These are phyloP conservation scores for Hirtodrosophila cameraria DNA, from an alignment of 2,888 invertebrate genomes.

Conservation along the genomic window DNA sequence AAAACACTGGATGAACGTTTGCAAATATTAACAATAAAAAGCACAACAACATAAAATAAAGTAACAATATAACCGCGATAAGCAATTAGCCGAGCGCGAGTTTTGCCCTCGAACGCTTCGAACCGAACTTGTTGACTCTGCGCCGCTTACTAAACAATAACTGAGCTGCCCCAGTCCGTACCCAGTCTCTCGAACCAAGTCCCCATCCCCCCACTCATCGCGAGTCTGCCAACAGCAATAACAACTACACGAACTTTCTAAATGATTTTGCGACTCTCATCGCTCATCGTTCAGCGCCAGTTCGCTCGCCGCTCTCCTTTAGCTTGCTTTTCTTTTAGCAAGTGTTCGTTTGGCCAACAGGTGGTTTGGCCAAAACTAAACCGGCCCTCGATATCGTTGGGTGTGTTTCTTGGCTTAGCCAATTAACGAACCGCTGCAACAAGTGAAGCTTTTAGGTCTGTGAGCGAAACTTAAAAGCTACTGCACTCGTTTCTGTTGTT, in stretches of 20 bases:
- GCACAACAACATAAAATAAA: slow-evolving; percentile 1
- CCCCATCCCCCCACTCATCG: not conserved
- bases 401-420: slow-evolving; percentile 25
- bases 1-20: slow-evolving; percentile 14
- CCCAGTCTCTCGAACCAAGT: slow-evolving; percentile 7
- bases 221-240: not conserved
- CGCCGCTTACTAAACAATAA: slow-evolving; percentile 71
- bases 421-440: slow-evolving; percentile 6
- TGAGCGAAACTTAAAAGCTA: not conserved
- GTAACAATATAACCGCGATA: slow-evolving; percentile 38
- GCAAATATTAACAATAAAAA: slow-evolving; percentile 16
- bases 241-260: slow-evolving; percentile 48
- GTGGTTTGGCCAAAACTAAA: slow-evolving; percentile 16
- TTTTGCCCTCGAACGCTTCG: slow-evolving; percentile 36
- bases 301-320: slow-evolving; percentile 29
- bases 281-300: slow-evolving; percentile 27
- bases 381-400: not conserved
- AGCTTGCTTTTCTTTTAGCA: slow-evolving; percentile 38
- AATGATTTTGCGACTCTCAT: slow-evolving; percentile 48
- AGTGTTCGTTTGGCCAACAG: slow-evolving; percentile 39
- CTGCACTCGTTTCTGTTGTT: no score
- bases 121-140: slow-evolving; percentile 74
- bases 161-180: slow-evolving; percentile 40
- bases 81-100: slow-evolving; percentile 47
- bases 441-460: not conserved